Base-by-base conservation (phyloP, 2,888 invertebrate species). In the Lagria hirta region DNA sequence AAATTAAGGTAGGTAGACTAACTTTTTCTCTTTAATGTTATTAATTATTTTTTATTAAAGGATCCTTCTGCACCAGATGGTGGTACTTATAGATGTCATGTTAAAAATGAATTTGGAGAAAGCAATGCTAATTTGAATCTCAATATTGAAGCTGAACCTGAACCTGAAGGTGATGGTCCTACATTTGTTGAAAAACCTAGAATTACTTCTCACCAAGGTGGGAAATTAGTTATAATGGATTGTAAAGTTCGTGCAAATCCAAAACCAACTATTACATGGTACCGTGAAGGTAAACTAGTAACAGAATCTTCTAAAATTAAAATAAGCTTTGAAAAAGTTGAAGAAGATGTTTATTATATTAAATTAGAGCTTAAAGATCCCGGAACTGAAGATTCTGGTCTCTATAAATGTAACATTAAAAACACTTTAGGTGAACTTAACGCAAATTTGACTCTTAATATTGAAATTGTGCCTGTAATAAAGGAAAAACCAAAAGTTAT, bases 401-500 rank as follows among this genome's bases (percentile, higher is more conserved):
- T 96, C 51, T 99, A 98, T 78, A 96, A 97, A 73, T 97, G 98
- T 73, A 95, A 94, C 66, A 93, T 96, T 64, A 95, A 94, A 73
- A 98, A 97, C 74, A 82, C 85, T 64, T 83, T 91, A 68, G 99
- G 98, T 60, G 97, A 98, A 80, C 82, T 95, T 54, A 96, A 96
- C 71, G 96, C 96, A 48, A 97, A 97, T 75, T 80, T 97, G 55
- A 95, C 96, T 57, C 82, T 98, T 61, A 97, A 98, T 75, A 94
- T 98, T 75, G 95, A 96, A 86, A 95, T 93, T 78, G 87, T 92
- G 73, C 92, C 92, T 66, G 92, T 93, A 61, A 93, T 92, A 64
- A 90, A 88, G 75, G 93, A 93, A 70, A 90, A 88, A 69, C 95
- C 95, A 37, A 90, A 83, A 75, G 86, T 93, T 59, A 86, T 94